Percentiles rank a stretch among this genome's conserved stretches.
Conservation (phyloP, 2,888 invertebrate species). For the Beris chalybata region DNA sequence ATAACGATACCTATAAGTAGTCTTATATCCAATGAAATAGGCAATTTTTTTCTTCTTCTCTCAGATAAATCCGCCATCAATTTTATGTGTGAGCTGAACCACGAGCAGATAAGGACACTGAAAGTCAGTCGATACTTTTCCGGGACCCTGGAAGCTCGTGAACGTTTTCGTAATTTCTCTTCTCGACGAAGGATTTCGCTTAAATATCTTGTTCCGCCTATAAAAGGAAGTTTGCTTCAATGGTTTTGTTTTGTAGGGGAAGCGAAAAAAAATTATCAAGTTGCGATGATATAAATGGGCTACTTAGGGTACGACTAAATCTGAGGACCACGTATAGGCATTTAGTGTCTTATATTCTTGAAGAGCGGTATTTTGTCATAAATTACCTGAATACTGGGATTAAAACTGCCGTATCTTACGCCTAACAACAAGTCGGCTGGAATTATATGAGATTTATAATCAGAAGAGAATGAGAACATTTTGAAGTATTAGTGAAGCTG, state of each 20-base stretch:
- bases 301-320: too few species aligned
- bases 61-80: slow-evolving; percentile 10
- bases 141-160: neutral
- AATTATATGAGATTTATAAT: too few species aligned
- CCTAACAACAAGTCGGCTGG: too few species aligned
- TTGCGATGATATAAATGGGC: too few species aligned
- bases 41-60: slow-evolving; percentile 1
- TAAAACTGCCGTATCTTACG: too few species aligned
- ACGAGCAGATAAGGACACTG: slow-evolving; percentile 17
- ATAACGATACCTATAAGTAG: slow-evolving; percentile 4
- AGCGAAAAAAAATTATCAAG: neutral
- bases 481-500: too few species aligned
- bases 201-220: neutral
- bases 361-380: too few species aligned
- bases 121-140: slow-evolving; percentile 19
- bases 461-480: too few species aligned
- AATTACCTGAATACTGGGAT: too few species aligned
- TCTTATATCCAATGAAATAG: neutral
- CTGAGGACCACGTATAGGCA: too few species aligned
- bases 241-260: neutral
- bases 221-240: neutral
- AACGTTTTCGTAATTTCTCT: slow-evolving; percentile 2
- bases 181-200: neutral
- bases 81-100: slow-evolving; percentile 23
- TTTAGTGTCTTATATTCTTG: too few species aligned